Evolutionary conservation across 2,797 vertebrate genomes (phyloP).

Genomic region (Choloepus didactylus): DNA sequence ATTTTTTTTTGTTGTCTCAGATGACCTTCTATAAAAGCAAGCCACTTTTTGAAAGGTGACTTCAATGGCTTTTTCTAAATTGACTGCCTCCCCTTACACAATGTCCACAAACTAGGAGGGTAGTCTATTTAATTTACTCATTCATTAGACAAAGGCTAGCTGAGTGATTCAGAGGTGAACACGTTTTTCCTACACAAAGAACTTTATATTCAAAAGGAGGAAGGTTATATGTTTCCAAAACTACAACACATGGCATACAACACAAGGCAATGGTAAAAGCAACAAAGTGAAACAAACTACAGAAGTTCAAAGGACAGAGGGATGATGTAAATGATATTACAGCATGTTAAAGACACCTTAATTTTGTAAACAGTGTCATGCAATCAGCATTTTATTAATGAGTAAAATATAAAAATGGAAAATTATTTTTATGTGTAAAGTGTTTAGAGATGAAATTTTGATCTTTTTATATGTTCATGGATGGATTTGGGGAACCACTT

Average conservation of each 20-base stretch:
- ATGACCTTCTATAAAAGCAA: background rate
- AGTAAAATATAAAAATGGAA: background rate
- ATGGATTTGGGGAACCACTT: background rate
- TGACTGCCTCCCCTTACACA: background rate
- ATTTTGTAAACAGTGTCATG: background rate
- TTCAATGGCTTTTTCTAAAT: slow-evolving; percentile 45
- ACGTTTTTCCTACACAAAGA: slow-evolving; percentile 24
- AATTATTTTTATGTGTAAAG: slow-evolving; percentile 30
- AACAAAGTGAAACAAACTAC: background rate
- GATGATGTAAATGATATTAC: background rate
- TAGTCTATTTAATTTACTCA: slow-evolving; percentile 35
- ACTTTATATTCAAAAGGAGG: slow-evolving; percentile 13
- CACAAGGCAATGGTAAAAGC: background rate
- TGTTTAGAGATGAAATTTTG: background rate
- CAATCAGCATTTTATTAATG: background rate
- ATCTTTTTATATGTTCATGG: background rate
- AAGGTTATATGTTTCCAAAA: background rate
- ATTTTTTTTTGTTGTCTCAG: slow-evolving; percentile 43
- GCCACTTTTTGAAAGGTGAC: slow-evolving; percentile 7
- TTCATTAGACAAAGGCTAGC: slow-evolving; percentile 60
- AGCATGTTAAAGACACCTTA: slow-evolving; percentile 18
- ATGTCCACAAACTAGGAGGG: background rate
- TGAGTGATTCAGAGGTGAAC: slow-evolving; percentile 43
- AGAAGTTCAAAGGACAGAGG: background rate
- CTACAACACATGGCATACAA: background rate